Conservation (phyloP, 1,140 invertebrate species). For the Maconellicoccus hirsutus region DNA sequence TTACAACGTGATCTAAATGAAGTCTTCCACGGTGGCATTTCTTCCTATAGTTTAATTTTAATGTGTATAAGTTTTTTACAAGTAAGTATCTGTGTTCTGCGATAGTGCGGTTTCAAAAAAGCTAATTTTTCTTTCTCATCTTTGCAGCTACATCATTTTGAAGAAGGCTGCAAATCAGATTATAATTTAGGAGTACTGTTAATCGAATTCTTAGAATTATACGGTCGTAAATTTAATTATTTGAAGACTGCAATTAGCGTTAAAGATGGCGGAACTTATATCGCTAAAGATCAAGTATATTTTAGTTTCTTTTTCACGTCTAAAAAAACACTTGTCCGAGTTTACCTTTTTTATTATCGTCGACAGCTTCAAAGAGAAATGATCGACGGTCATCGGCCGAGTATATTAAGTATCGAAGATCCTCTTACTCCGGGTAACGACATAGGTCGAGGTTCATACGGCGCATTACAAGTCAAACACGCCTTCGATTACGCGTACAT, state of each 20-base stretch:
- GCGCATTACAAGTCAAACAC: constrained; percentile 67
- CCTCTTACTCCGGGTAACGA: constrained; percentile 90
- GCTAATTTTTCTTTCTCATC: constrained; percentile 24
- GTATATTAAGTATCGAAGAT: constrained; percentile 92
- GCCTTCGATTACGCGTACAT: constrained; percentile 93
- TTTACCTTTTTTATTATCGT: neutral
- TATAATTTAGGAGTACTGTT: constrained; percentile 86
- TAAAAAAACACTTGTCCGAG: neutral
- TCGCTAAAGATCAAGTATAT: constrained; percentile 80
- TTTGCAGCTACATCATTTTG: constrained; percentile 57
- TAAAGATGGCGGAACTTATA: constrained; percentile 85
- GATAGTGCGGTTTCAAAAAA: too few relatives aligned
- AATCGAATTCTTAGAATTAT: constrained; percentile 96
- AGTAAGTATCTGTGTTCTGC: too few relatives aligned
- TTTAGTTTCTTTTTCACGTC: neutral
- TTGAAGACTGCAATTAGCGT: constrained; percentile 88
- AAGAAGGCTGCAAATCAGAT: constrained; percentile 45
- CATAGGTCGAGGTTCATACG: constrained; percentile 94
- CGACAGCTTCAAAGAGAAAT: constrained; percentile 67
- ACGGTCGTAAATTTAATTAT: constrained; percentile 94
- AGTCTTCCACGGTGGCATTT: constrained; percentile 97
- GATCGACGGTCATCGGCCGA: constrained; percentile 84
- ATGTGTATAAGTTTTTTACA: constrained; percentile 98
- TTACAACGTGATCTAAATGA: constrained; percentile 95
- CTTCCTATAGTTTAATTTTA: constrained; percentile 95